These are phyloP conservation scores for Miichthys miiuy DNA, from an alignment of 2,797 vertebrate genomes.

Conservation along the genomic window DNA sequence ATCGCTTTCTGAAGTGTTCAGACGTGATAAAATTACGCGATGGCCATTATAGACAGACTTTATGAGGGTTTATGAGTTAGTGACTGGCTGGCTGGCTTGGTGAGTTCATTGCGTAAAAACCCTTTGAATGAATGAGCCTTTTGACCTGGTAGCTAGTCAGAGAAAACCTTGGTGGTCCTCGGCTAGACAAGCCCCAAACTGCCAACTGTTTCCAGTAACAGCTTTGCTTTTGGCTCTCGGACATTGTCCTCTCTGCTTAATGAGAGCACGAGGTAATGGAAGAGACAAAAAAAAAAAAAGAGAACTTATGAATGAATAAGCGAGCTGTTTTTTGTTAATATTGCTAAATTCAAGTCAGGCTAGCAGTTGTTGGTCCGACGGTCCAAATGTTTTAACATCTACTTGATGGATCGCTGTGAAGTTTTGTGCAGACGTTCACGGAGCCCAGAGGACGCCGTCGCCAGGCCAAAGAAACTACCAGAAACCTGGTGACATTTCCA, in stretches of 20 bases:
- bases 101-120: conserved; percentile 49
- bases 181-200: conserved; percentile 64
- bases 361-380: background rate
- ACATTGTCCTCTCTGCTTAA: conserved; percentile 59
- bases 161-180: conserved; percentile 72
- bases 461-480: background rate
- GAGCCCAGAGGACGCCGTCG: background rate
- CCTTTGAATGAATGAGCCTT: conserved; percentile 70
- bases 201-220: conserved; percentile 77
- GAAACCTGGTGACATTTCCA: background rate
- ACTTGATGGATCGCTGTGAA: background rate
- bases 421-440: background rate
- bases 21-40: conserved; percentile 57
- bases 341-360: conserved; percentile 12
- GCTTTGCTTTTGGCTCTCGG: conserved; percentile 63
- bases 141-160: conserved; percentile 66
- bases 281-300: conserved; percentile 10
- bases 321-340: conserved; percentile 45
- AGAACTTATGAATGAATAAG: conserved; percentile 50
- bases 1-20: conserved; percentile 47
- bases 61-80: conserved; percentile 38
- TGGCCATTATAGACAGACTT: conserved; percentile 32
- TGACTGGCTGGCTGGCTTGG: conserved; percentile 29
- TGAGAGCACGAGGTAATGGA: conserved; percentile 67
- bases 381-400: conserved; percentile 1